Conservation (phyloP, 1,140 invertebrate genomes). For the Bombus sibiricus region DNA sequence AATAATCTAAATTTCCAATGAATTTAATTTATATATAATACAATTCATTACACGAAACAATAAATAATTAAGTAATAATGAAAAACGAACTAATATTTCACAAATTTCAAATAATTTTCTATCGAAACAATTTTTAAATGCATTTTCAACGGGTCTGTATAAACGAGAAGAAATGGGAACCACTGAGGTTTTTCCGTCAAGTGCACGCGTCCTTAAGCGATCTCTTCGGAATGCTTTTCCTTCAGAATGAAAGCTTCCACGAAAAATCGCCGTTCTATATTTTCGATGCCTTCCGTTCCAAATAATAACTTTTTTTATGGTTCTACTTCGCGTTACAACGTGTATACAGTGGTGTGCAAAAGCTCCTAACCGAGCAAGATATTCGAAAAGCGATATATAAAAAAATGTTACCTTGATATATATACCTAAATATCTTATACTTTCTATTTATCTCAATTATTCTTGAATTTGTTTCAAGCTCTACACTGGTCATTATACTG, state of each 20-base stretch:
- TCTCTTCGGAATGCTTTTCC: conserved; percentile 11
- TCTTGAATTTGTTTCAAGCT: not conserved
- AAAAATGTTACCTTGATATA: not conserved
- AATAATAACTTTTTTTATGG: not conserved
- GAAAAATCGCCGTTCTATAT: conserved; percentile 10
- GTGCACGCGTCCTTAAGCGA: conserved; percentile 3
- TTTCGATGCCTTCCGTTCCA: not conserved
- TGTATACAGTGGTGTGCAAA: not conserved
- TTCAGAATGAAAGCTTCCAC: not conserved
- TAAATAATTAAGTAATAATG: not conserved
- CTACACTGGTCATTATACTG: not conserved
- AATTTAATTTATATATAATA: not conserved
- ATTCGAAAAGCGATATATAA: not conserved
- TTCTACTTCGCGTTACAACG: not conserved
- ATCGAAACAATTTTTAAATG: not conserved
- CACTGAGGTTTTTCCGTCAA: not conserved
- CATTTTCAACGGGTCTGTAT: not conserved
- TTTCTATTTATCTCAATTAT: not conserved
- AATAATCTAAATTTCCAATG: not conserved
- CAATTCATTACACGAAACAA: not conserved
- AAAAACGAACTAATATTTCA: not conserved
- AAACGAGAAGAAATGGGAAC: not conserved
- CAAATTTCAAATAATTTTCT: not conserved
- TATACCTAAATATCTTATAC: not conserved
- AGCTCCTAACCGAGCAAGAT: not conserved